Base-by-base conservation (phyloP, 2,888 invertebrate genomes). In the Nymphalis c-album region DNA sequence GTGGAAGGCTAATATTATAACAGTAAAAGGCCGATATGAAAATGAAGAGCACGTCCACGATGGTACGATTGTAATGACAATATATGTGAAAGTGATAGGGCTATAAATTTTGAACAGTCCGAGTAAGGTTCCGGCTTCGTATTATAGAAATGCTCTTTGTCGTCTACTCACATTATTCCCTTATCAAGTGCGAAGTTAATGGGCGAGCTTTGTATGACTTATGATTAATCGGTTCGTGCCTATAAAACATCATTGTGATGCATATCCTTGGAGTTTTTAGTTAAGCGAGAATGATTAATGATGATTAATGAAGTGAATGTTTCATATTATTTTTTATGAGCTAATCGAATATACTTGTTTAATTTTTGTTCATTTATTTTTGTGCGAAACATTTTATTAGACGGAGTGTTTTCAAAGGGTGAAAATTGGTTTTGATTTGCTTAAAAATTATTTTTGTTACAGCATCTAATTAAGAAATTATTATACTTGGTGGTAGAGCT, bases 121-220 rank as follows among this genome's bases (percentile, higher is more conserved):
- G 76, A 73, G 73, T 65, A 65, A 71, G 72, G 69, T 69, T 73
- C 72, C 71, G 69, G 73, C 68, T 71, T 63, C 70, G 73, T 87
- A 87, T 57, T 57, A 57, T 84, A 84, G 85, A 78, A 81, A 77
- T 78, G 79, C 75, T 86, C 81, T 87, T 91, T 91, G 90, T 91
- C 84, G 85, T 80, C 82, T 81, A 80, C 83, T 83, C 85, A 85
- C 84, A 87, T 89, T 90, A 90, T 90, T 87, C 91, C 88, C 88
- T 90, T 90, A 91, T 91, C 90, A 90, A 90, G 86, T 87, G 85
- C 83, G 85, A 90, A 90, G 90, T 90, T 91, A 92, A 92, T 91
- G 91, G 90, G 87, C 85, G 77, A 85, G 87, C 91, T 85, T 91
- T 91, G 90, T 91, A 85, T 84, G 77, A 84, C 76, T 74, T 87